Base-by-base conservation (phyloP, 2,888 invertebrate species). In the Coleophora deauratella region DNA sequence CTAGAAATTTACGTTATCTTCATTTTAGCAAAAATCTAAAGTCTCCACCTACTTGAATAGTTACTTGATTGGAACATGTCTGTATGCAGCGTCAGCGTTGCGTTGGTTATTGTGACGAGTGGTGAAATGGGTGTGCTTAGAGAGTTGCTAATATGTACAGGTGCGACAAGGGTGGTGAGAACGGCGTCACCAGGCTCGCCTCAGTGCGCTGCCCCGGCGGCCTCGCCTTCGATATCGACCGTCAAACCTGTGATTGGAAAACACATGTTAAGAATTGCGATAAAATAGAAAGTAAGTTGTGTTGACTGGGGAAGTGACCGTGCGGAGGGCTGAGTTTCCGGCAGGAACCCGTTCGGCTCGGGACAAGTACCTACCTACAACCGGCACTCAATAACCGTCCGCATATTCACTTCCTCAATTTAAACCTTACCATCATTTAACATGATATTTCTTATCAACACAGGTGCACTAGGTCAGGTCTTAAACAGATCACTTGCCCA, bases 191-290 rank as follows among this genome's bases (percentile, higher is more conserved):
- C 71, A 90, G 97, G 78, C 89, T 97, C 79, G 95, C 96, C 66
- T 90, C 93, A 52, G 94, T 97, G 72, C 90, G 92, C 72, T 97
- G 97, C 86, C 96, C 96, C 64, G 91, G 90, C 71, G 93, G 96
- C 80, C 90, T 97, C 76, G 95, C 94, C 71, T 97, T 97, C 88
- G 96, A 97, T 90, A 93, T 97, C 81, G 92, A 93, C 80, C 91
- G 95, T 68, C 96, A 97, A 88, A 96, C 96, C 67, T 97, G 97
- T 89, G 96, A 96, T 88, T 97, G 97, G 97, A 96, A 93, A 91
- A 91, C 95, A 75, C 90, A 96, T 89, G 97, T 97, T 88, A 95
- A 95, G 91, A 96, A 96, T 91, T 97, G 97, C 90, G 93, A 96
- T 88, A 88, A 91, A 85, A 66, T 92, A 87, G 95, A 96, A 90